Percentiles rank a stretch among this genome's conserved stretches.
These are phyloP conservation scores for Sebastes iracundus DNA, from an alignment of 2,797 vertebrate species.

Conservation along the genomic window DNA sequence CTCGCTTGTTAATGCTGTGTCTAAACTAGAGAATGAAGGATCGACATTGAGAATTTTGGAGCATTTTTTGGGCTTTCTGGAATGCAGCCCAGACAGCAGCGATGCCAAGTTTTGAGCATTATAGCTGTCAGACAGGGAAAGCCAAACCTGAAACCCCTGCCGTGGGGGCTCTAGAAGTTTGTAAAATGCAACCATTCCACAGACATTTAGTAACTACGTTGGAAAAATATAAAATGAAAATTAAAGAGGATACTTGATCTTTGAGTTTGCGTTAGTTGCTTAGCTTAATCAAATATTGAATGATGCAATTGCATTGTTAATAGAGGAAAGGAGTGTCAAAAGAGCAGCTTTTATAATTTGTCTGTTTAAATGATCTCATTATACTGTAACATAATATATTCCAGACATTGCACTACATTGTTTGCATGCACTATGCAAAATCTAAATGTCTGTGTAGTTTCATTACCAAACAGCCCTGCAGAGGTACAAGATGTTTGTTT, in stretches of 20 bases:
- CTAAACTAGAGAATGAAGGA: slow-evolving; percentile 68
- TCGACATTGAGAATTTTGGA: slow-evolving; percentile 62
- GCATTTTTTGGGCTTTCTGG: slow-evolving; percentile 63
- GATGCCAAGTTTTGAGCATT: slow-evolving; percentile 68
- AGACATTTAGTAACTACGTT: slow-evolving; percentile 41
- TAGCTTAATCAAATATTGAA: slow-evolving; percentile 4
- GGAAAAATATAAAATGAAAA: slow-evolving; percentile 44
- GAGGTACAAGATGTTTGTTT: slow-evolving; percentile 18
- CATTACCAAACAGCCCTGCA: background rate
- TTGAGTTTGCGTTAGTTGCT: slow-evolving; percentile 29
- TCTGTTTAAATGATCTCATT: slow-evolving; percentile 21
- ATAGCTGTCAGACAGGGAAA: slow-evolving; percentile 67
- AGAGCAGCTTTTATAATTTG: slow-evolving; percentile 4
- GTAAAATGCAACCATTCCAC: slow-evolving; percentile 47
- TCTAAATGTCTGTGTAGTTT: background rate
- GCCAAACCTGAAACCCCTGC: slow-evolving; percentile 63
- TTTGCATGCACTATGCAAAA: background rate
- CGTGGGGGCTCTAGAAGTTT: slow-evolving; percentile 47
- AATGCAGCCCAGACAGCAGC: slow-evolving; percentile 65
- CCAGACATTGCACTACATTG: background rate
- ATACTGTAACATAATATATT: background rate
- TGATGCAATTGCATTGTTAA: background rate
- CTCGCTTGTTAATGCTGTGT: slow-evolving; percentile 70
- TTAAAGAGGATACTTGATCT: slow-evolving; percentile 45
- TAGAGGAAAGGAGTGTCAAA: background rate